Evolutionary conservation across 2,888 invertebrate species (phyloP).

Genomic region (Pristionchus exspectatus): DNA sequence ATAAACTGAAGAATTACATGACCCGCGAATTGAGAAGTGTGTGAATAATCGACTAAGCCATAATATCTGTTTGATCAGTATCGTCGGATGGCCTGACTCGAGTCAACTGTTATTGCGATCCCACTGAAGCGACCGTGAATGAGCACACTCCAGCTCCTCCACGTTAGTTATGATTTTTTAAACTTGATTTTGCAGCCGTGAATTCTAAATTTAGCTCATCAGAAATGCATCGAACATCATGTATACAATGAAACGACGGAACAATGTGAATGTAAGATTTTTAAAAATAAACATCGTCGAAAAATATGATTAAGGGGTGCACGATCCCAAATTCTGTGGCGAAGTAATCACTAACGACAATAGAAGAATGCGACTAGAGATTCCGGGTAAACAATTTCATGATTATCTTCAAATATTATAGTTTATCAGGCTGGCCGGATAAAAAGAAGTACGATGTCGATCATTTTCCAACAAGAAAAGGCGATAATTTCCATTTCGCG

Average conservation of each 20-base stretch:
- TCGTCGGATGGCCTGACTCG: background rate
- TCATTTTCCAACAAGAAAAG: too few species aligned
- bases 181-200: background rate
- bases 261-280: background rate
- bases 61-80: background rate
- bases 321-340: background rate
- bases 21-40: background rate
- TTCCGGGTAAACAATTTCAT: background rate
- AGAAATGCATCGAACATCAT: conserved; percentile 4
- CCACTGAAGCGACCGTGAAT: background rate
- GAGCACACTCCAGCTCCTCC: background rate
- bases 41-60: background rate
- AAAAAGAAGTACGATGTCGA: background rate
- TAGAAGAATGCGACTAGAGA: background rate
- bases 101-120: background rate
- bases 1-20: background rate
- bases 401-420: too few species aligned
- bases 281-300: background rate
- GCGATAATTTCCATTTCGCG: background rate
- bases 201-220: background rate
- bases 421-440: background rate
- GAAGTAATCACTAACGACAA: background rate
- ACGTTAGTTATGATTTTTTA: background rate
- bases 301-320: background rate
- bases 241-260: background rate